Evolutionary conservation across 2,113 vertebrate species (phyloP), one percentile per base, ranked within the genome.

Genomic region (Galemys pyrenaicus): DNA sequence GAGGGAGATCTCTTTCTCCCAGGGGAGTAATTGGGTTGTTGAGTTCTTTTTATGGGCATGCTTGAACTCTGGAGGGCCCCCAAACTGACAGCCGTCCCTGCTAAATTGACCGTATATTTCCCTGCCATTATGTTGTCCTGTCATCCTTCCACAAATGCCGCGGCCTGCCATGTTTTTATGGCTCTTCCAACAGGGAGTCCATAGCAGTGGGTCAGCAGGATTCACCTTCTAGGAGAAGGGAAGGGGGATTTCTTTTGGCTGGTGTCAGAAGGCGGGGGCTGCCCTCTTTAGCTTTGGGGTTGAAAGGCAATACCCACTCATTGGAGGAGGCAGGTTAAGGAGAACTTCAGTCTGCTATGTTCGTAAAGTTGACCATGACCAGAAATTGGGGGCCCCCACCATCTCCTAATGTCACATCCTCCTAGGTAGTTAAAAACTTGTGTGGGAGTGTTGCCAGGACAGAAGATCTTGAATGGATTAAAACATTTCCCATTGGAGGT

Each of bases 31-130:
- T 78, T 9, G 41, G 65, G 32, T 70, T n/a, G 92, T 64, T 46
- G 75, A 87, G 85, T 22, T 78, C 84, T 92, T 96, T 56, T 96
- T 92, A 80, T 17, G 79, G 87, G 56, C 75, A 20, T 80, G 89
- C 94, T 30, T 96, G 95, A 96, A 95, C 96, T 89, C 92, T 92
- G 92, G 64, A 84, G 92, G 62, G 89, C 93, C 93, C 64, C 90
- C 51, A 83, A 16, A 92, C 92, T 44, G 80, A 94, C 73, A 85
- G 84, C 80, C 90, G 79, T 92, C 84, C 93, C 92, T 39, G 92
- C 80, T 51, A 6, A 51, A 30, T 39, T 0, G 74, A 30, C 88
- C 74, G 0, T 96, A 92, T 75, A 73, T 96, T 92, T 94, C 67
- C 58, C 95, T 28, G 89, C 68, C 94, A 81, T 70, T 3, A 17